Conservation (phyloP, 2,113 vertebrate species). For the Cheilinus undulatus region DNA sequence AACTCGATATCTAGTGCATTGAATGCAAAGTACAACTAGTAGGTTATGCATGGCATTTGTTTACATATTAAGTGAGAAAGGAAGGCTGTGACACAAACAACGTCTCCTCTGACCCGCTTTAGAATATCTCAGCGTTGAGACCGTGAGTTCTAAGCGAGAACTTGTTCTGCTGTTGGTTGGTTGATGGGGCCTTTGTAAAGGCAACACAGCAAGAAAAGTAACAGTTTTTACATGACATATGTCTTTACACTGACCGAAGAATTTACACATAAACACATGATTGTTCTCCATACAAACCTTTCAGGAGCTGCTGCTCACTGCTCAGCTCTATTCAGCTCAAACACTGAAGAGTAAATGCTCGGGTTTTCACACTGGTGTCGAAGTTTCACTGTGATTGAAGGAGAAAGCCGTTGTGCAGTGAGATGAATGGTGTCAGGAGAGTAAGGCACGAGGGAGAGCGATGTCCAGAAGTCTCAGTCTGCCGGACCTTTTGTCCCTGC, state of each 20-base stretch:
- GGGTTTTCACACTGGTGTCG: background rate
- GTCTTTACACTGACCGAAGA: background rate
- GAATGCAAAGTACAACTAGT: no score
- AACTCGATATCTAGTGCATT: no score
- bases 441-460: conserved; percentile 6
- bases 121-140: no score
- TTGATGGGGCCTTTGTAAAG: no score
- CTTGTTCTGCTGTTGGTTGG: no score
- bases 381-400: background rate
- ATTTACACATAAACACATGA: background rate
- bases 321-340: background rate
- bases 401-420: conserved; percentile 19
- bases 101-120: no score
- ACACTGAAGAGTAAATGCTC: background rate
- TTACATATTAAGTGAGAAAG: no score
- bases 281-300: background rate
- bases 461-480: conserved; percentile 13
- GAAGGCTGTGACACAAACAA: no score
- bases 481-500: conserved; percentile 24
- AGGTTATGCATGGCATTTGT: no score
- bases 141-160: no score
- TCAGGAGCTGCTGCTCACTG: background rate
- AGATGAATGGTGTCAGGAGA: conserved; percentile 14
- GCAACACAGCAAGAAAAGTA: no score
- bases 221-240: no score